phyloP scores from a whole-genome alignment of 2,797 vertebrate genomes.

The Alfaro cultratus region DNA sequence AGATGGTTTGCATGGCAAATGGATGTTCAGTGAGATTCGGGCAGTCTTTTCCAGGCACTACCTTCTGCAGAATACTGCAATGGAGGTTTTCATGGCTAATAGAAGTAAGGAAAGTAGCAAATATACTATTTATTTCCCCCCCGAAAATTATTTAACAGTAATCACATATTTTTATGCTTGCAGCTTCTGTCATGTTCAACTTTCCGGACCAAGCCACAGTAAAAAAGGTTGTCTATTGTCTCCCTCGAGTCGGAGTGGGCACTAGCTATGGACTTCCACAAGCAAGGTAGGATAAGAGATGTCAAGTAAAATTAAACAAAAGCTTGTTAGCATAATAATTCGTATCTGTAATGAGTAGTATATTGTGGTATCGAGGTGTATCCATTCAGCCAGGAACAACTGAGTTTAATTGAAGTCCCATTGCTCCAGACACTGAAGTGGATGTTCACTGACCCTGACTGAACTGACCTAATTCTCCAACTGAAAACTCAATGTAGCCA shows the following conservation, averaged over 20 bases:
- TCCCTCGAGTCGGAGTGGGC: slow-evolving; percentile 96
- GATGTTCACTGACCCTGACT: slow-evolving; percentile 77
- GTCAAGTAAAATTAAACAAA: background rate
- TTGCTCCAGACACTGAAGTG: slow-evolving; percentile 67
- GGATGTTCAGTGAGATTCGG: slow-evolving; percentile 99
- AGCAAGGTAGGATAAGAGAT: slow-evolving; percentile 85
- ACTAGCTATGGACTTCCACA: slow-evolving; percentile 98
- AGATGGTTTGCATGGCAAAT: slow-evolving; percentile 97
- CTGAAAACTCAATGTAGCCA: slow-evolving; percentile 66
- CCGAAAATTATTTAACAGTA: background rate
- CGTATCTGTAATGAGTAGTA: background rate
- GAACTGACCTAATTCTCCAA: slow-evolving; percentile 77
- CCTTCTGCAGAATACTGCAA: slow-evolving; percentile 93
- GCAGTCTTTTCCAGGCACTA: slow-evolving; percentile 94
- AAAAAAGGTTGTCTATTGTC: slow-evolving; percentile 95
- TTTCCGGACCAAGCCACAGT: slow-evolving; percentile 97
- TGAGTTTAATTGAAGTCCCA: slow-evolving; percentile 67
- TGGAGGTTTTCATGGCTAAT: slow-evolving; percentile 99
- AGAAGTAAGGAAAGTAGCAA: slow-evolving; percentile 85
- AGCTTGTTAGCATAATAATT: background rate
- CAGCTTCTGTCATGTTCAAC: slow-evolving; percentile 99
- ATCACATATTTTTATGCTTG: slow-evolving; percentile 37
- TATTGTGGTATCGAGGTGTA: slow-evolving; percentile 22
- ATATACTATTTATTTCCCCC: slow-evolving; percentile 7
- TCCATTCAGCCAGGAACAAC: slow-evolving; percentile 46